Evolutionary conservation across 1,140 invertebrate species (phyloP).

Genomic region (Samia ricini): DNA sequence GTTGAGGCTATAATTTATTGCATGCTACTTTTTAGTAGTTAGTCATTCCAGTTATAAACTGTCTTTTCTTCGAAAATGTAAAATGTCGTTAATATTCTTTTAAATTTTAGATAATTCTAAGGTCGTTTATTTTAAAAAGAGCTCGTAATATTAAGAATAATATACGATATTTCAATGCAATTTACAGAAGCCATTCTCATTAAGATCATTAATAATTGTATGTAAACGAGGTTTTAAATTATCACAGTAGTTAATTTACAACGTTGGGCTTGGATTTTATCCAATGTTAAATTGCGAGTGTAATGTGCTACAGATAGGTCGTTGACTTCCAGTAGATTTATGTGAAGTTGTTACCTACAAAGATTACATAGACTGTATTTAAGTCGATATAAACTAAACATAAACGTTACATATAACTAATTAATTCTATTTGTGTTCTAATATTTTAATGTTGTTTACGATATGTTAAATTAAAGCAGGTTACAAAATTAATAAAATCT

Average conservation of each 20-base stretch:
- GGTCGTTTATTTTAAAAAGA: background rate
- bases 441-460: too few species aligned
- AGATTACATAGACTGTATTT: conserved; percentile 25
- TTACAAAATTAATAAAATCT: background rate
- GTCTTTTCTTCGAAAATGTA: too few species aligned
- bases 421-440: background rate
- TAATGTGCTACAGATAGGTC: conserved; percentile 16
- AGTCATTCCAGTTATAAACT: too few species aligned
- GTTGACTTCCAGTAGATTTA: conserved; percentile 30
- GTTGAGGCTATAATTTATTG: too few species aligned
- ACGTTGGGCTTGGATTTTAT: conserved; percentile 20
- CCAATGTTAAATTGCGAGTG: conserved; percentile 15
- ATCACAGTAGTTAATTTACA: background rate
- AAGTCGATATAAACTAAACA: conserved; percentile 9
- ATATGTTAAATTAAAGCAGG: background rate
- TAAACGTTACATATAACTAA: conserved; percentile 11
- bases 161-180: background rate
- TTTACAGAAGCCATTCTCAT: background rate
- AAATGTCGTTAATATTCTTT: too few species aligned
- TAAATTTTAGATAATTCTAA: too few species aligned
- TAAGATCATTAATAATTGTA: background rate
- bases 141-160: background rate
- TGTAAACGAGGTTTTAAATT: conserved; percentile 9
- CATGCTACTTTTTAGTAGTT: too few species aligned
- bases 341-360: conserved; percentile 17